Evolutionary conservation across 2,888 invertebrate species (phyloP).

Genomic region (Crioceris asparagi): DNA sequence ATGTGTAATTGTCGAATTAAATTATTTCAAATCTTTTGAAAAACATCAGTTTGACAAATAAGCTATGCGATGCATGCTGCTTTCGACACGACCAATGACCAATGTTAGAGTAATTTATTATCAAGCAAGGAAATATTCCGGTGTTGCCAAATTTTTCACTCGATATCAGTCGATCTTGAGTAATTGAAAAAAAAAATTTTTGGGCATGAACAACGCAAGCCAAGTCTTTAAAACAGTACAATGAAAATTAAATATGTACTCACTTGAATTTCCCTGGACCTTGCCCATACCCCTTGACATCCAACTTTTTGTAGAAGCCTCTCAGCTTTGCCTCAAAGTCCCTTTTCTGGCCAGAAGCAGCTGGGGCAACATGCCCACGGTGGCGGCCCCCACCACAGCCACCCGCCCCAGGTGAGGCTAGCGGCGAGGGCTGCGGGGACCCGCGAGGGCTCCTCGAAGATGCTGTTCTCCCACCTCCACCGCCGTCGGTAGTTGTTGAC

Average conservation of each 20-base stretch:
- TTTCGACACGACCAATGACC: too few relatives aligned
- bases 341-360: conserved; percentile 50
- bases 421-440: conserved; percentile 60
- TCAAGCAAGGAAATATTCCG: too few relatives aligned
- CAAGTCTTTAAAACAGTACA: too few relatives aligned
- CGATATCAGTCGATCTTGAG: too few relatives aligned
- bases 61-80: too few relatives aligned
- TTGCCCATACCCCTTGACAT: conserved; percentile 94
- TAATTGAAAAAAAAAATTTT: too few relatives aligned
- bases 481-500: conserved; percentile 31
- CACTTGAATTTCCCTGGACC: conserved; percentile 95
- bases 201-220: too few relatives aligned
- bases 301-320: conserved; percentile 88
- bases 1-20: too few relatives aligned
- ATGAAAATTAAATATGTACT: conserved; percentile 32
- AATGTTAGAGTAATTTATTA: too few relatives aligned
- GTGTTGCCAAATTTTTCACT: too few relatives aligned
- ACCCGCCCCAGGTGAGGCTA: conserved; percentile 54
- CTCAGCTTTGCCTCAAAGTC: conserved; percentile 93
- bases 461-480: conserved; percentile 6
- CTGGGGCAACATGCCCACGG: conserved; percentile 51
- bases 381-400: conserved; percentile 58
- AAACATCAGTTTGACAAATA: too few relatives aligned
- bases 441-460: conserved; percentile 42
- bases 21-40: too few relatives aligned